phyloP scores from a whole-genome alignment of 2,888 invertebrate species.

The Amblyjoppa proteus region DNA sequence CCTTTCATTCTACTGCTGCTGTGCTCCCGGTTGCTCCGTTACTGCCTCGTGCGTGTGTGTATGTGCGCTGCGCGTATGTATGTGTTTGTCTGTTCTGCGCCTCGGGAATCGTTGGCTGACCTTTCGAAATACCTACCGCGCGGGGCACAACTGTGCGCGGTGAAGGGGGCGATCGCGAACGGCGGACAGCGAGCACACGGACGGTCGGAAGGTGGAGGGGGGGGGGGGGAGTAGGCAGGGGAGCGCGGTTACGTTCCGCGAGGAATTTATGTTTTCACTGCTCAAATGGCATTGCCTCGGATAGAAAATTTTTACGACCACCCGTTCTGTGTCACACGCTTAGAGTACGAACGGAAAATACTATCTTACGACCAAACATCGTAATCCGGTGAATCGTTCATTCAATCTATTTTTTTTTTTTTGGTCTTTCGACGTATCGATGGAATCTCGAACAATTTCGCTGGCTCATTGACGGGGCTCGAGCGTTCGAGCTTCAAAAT shows the following conservation, averaged over 20 bases:
- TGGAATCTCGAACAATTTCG: background rate
- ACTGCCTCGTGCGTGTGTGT: conserved; percentile 16
- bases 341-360: background rate
- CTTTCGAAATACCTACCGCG: conserved; percentile 71
- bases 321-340: conserved; percentile 31
- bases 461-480: background rate
- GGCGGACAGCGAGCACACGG: conserved; percentile 1
- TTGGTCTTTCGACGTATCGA: conserved; percentile 15
- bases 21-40: conserved; percentile 41
- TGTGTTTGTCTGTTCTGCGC: conserved; percentile 63
- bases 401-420: conserved; percentile 36
- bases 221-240: conserved; percentile 18
- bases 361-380: background rate
- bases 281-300: conserved; percentile 61
- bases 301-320: conserved; percentile 42
- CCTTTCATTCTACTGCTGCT: conserved; percentile 45
- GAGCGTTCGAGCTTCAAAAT: background rate
- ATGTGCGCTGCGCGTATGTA: background rate
- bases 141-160: conserved; percentile 56
- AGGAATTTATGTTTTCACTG: conserved; percentile 69
- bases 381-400: conserved; percentile 13
- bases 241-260: conserved; percentile 63
- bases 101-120: conserved; percentile 71
- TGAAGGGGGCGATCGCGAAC: conserved; percentile 49
- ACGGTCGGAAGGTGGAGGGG: conserved; percentile 1